Percentiles rank a stretch among this genome's conserved stretches.
These are phyloP conservation scores for Phaedon cochleariae DNA, from an alignment of 2,888 invertebrate species.

Conservation along the genomic window DNA sequence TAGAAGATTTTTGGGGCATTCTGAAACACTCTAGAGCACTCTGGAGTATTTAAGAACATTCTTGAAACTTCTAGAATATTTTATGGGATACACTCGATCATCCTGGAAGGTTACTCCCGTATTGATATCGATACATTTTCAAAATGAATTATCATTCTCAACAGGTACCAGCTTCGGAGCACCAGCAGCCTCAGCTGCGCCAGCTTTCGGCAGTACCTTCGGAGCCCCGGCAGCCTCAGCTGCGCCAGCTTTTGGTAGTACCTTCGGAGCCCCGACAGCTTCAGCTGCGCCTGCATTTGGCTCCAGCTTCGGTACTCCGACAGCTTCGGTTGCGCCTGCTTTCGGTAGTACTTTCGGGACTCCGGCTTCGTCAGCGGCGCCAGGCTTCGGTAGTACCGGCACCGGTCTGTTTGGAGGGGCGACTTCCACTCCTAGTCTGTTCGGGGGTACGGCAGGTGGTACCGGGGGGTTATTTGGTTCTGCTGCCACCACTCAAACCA, in stretches of 20 bases:
- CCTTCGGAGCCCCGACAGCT: constrained; percentile 47
- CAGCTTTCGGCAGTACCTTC: constrained; percentile 42
- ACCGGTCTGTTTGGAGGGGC: constrained; percentile 65
- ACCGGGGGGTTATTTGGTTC: constrained; percentile 49
- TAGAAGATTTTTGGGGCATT: no score
- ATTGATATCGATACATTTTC: no score
- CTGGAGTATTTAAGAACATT: no score
- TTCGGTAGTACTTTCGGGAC: constrained; percentile 43
- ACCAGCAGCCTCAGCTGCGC: constrained; percentile 24
- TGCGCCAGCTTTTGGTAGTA: constrained; percentile 57
- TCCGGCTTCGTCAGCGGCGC: constrained; percentile 40
- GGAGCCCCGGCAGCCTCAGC: constrained; percentile 39
- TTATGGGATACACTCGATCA: no score
- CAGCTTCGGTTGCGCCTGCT: constrained; percentile 32
- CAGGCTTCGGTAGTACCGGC: constrained; percentile 52
- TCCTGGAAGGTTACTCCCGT: no score
- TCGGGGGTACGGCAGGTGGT: constrained; percentile 44
- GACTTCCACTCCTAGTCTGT: constrained; percentile 41
- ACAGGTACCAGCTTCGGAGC: constrained; percentile 57
- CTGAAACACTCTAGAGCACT: no score
- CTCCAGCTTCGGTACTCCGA: constrained; percentile 54
- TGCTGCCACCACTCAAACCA: neutral
- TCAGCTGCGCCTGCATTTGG: constrained; percentile 58
- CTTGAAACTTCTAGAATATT: no score
- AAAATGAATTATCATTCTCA: no score